Base-by-base conservation (phyloP, 2,113 vertebrate species). In the Cryptotis parvus region DNA sequence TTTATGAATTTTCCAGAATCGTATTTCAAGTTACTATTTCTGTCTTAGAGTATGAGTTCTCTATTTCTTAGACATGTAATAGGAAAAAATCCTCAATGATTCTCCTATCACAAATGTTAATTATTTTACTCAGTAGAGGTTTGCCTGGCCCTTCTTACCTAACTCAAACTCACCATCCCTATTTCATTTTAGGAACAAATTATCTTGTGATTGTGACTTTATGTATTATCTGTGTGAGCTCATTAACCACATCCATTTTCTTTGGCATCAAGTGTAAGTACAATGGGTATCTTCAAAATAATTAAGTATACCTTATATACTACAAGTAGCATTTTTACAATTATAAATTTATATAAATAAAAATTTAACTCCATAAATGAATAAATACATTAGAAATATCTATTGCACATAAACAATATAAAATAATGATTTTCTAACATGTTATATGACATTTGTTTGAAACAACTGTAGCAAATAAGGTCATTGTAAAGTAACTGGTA, bases 251-350 rank as follows among this genome's bases (percentile, higher is more conserved):
- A 10, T 94, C 94, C 26, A 39, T 96, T 91, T 95, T 93, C 92
- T 77, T 96, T 66, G 92, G 92, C 69, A 31, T 96, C 80, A 96
- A 94, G 27, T 91, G 96, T 96, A 96, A 96, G 96, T 96, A 96
- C 7, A 75, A 76, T 91, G 9, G 0, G 3, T 52, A 66, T 65
- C 43, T 85, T 92, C 61, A 75, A 91, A 81, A 49, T 68, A 73
- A 73, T 29, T 24, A 39, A 15, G 31, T n/a, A 29, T 84, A 22
- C 18, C 20, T 68, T 52, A 70, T 41, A 4, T 10, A 74, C 7
- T 74, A 65, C 2, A 58, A 37, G 5, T 72, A 76, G 7, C 24
- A 65, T 31, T 65, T 84, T 9, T 66, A 20, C 20, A 58, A 6
- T 39, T 31, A 43, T 52, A 33, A 9, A 66, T 68, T n/a, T n/a